Evolutionary conservation across 2,888 invertebrate species (phyloP).

Genomic region (Agrochola lota): DNA sequence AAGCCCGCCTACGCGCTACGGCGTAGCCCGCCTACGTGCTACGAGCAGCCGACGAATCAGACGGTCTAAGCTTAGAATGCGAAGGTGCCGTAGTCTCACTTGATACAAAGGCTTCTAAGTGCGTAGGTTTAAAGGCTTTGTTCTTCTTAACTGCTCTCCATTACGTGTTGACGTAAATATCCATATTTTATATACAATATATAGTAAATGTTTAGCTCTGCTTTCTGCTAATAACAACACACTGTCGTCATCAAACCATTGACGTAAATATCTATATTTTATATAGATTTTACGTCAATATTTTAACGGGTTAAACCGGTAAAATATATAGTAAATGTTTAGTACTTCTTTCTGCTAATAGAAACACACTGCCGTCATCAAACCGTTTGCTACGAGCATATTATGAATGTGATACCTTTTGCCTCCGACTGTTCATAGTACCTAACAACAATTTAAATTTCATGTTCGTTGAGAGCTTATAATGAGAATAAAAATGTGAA

Average conservation of each 20-base stretch:
- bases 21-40: conserved; percentile 73
- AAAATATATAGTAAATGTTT: neutral
- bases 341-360: neutral
- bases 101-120: conserved; percentile 30
- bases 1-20: conserved; percentile 74
- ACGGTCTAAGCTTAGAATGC: conserved; percentile 32
- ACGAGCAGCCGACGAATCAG: conserved; percentile 68
- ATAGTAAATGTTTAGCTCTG: neutral
- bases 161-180: neutral
- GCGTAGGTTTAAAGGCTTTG: conserved; percentile 13
- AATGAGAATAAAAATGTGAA: neutral
- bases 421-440: neutral
- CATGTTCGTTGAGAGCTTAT: neutral
- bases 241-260: neutral
- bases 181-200: neutral
- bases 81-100: conserved; percentile 43
- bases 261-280: too few species aligned
- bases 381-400: too few species aligned
- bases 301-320: too few species aligned
- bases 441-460: neutral
- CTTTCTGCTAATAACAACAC: neutral
- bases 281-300: too few species aligned
- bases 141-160: neutral
- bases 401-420: too few species aligned
- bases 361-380: neutral